These are phyloP conservation scores for Synanthedon andrenaeformis DNA, from an alignment of 2,888 invertebrate species.

Conservation along the genomic window DNA sequence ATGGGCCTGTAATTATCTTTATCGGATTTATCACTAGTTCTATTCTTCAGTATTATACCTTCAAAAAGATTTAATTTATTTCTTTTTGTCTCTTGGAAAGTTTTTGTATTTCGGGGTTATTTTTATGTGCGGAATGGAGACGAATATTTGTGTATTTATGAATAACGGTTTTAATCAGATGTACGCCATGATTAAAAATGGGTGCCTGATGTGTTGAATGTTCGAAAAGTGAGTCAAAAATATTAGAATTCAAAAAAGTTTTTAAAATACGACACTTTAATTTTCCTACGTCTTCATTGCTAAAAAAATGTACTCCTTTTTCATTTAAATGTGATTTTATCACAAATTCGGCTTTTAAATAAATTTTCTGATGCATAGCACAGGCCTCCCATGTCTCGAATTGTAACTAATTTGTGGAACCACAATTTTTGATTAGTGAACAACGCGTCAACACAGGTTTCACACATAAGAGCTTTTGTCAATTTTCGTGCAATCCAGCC, in stretches of 20 bases:
- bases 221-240: conserved; percentile 3
- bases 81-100: conserved; percentile 1
- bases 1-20: too few relatives aligned
- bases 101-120: conserved; percentile 1
- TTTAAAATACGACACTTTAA: conserved; percentile 1
- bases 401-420: not conserved
- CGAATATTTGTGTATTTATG: conserved; percentile 3
- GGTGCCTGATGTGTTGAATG: conserved; percentile 4
- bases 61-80: too few relatives aligned
- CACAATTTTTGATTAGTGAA: not conserved
- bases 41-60: too few relatives aligned
- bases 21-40: too few relatives aligned
- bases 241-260: conserved; percentile 3
- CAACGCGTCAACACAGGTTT: not conserved
- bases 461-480: not conserved
- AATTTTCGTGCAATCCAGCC: not conserved
- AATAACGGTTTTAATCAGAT: conserved; percentile 3
- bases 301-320: too few relatives aligned
- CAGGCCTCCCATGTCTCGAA: not conserved
- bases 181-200: conserved; percentile 1
- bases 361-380: not conserved
- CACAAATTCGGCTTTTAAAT: not conserved
- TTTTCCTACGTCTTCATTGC: not conserved
- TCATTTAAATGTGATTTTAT: too few relatives aligned
- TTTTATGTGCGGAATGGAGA: conserved; percentile 2